phyloP scores from a whole-genome alignment of 2,888 invertebrate species.

The Ariolimax columbianus region DNA sequence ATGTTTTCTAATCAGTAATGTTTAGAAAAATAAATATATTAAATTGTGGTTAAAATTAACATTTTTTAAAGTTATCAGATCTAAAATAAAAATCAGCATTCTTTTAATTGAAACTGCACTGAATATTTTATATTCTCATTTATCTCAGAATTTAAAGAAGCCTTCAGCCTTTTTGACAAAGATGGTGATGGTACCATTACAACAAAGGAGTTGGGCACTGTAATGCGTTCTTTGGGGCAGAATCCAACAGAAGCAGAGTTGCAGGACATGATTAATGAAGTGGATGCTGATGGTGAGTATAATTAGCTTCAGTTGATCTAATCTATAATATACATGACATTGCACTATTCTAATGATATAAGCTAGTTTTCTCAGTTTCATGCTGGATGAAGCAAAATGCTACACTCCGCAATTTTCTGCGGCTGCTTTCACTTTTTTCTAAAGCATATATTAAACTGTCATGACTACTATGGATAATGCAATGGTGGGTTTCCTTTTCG shows the following conservation, averaged over 20 bases:
- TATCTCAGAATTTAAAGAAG: slow-evolving; percentile 54
- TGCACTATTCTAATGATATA: too few species aligned
- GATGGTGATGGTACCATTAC: slow-evolving; percentile 57
- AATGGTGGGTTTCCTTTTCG: too few species aligned
- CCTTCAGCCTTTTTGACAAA: slow-evolving; percentile 55
- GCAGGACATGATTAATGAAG: slow-evolving; percentile 99
- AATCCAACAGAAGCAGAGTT: slow-evolving; percentile 99
- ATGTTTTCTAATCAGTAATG: slow-evolving; percentile 7
- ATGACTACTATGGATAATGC: too few species aligned
- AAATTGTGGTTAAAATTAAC: background rate
- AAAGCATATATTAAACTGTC: too few species aligned
- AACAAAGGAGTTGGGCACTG: slow-evolving; percentile 55
- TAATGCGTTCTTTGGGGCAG: slow-evolving; percentile 81
- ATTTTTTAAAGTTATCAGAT: background rate
- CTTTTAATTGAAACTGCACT: background rate
- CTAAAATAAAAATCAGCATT: background rate
- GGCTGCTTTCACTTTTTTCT: too few species aligned
- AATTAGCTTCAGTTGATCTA: background rate
- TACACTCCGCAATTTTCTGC: too few species aligned
- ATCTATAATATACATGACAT: too few species aligned
- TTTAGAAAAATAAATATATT: background rate
- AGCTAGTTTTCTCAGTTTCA: too few species aligned
- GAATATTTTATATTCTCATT: background rate
- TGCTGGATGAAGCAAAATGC: too few species aligned
- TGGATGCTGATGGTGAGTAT: slow-evolving; percentile 57